Evolutionary conservation across 2,797 vertebrate species (phyloP).

Genomic region (Phylloscopus collybita): DNA sequence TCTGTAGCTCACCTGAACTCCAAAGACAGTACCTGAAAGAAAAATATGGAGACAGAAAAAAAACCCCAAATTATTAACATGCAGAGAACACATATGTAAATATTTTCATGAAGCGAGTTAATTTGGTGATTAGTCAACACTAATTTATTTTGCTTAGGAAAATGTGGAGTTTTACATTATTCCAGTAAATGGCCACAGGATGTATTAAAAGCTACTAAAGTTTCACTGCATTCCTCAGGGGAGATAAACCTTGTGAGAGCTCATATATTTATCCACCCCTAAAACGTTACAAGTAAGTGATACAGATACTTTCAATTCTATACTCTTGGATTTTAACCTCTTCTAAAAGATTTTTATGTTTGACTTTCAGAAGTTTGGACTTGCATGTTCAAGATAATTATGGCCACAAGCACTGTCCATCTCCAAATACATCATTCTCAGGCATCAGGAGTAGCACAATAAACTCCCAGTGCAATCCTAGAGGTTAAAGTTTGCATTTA

Average conservation of each 20-base stretch:
- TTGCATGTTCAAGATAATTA: fast-evolving
- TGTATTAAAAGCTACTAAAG: neutral
- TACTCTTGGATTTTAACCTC: neutral
- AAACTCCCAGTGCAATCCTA: neutral
- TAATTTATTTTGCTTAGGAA: neutral
- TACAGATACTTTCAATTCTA: neutral
- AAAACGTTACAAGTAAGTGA: fast-evolving
- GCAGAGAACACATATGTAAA: neutral
- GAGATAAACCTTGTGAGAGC: neutral
- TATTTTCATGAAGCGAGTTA: neutral
- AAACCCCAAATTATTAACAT: neutral
- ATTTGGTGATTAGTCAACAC: neutral
- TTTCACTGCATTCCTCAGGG: neutral
- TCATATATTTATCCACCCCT: neutral
- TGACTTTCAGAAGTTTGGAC: neutral
- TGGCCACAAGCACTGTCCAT: fast-evolving
- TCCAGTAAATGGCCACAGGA: neutral
- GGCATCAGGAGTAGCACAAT: neutral
- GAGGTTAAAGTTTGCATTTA: neutral
- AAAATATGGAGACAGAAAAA: neutral
- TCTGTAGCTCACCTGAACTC: constrained; percentile 27
- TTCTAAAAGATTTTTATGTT: neutral
- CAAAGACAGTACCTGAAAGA: constrained; percentile 9
- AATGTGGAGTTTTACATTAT: neutral
- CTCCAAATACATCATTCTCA: neutral